Evolutionary conservation across 2,797 vertebrate species (phyloP), one percentile per base, ranked within the genome.

Genomic region (Zenarchopterus dispar): DNA sequence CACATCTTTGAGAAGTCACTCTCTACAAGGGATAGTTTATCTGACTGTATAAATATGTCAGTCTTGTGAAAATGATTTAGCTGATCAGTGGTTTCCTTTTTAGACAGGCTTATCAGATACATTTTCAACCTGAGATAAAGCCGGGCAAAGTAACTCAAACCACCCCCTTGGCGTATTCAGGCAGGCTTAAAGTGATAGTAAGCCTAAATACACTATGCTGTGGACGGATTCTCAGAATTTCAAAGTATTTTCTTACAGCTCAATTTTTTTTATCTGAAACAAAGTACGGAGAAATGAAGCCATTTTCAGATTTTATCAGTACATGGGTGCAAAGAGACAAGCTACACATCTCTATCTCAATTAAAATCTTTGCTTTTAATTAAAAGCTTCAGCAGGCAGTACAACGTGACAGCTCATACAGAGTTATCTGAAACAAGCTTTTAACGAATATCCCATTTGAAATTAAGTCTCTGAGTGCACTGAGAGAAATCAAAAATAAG

Each of bases 341-440:
- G 41, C 4, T 23, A 2, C 53, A 22, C 1, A 13, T 61, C 19
- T 60, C 28, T 49, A 66, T 75, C 62, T 67, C 67, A 62, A 71
- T 76, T 74, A 58, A 70, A 65, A 78, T 73, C 52, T 70, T n/a
- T 68, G 44, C 56, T 68, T 19, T 13, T 75, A 49, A 78, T 78
- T 73, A 56, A 36, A 75, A 54, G 66, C 67, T 62, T 54, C 60
- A 44, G 57, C 56, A 50, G 43, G 54, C 15, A 6, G 43, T 28
- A 76, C 61, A 76, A 65, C 39, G 15, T 46, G 28, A 66, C 39
- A 18, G n/a, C 24, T 67, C 33, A 48, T 28, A 24, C 3, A 0
- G 17, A 73, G 33, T 68, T 56, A 67, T 33, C 36, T 55, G 6
- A 45, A 74, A 75, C 55, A 24, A 39, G 26, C 13, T 66, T 75